Percentiles rank a stretch among this genome's conserved stretches.
Conservation (phyloP, 1,140 invertebrate genomes). For the Conus ventricosus region DNA sequence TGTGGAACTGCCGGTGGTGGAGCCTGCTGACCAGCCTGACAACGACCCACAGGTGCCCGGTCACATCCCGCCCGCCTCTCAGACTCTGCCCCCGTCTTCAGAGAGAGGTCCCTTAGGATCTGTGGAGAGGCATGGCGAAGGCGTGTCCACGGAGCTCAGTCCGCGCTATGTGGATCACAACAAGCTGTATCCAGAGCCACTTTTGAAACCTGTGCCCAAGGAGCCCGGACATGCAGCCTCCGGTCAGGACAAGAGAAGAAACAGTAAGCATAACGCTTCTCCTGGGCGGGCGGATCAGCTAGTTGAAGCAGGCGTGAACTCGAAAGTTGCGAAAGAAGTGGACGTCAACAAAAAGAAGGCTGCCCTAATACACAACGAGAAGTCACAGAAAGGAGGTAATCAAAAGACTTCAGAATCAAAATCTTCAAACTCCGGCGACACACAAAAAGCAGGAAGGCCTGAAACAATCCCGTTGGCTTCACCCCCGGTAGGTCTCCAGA, state of each 20-base stretch:
- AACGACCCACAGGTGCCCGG: background rate
- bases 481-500: too few species aligned
- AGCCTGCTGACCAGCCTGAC: background rate
- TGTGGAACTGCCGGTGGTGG: conserved; percentile 37
- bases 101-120: background rate
- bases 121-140: background rate
- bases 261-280: background rate
- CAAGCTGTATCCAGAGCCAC: background rate
- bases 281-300: background rate
- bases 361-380: too few species aligned
- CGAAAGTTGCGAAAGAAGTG: background rate
- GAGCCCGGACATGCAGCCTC: background rate
- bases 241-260: background rate
- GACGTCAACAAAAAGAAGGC: too few species aligned
- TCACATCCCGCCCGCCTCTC: background rate
- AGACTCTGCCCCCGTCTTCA: background rate
- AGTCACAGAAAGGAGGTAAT: too few species aligned
- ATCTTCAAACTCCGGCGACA: background rate
- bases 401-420: background rate
- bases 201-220: background rate
- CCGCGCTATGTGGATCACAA: conserved; percentile 28
- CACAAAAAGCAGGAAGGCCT: too few species aligned
- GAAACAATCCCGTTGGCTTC: too few species aligned
- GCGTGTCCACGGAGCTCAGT: background rate
- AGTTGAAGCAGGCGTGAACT: background rate